Evolutionary conservation across 64 coral and sea anemone species (phyloP).

Genomic region (Dendronephthya gigantea): DNA sequence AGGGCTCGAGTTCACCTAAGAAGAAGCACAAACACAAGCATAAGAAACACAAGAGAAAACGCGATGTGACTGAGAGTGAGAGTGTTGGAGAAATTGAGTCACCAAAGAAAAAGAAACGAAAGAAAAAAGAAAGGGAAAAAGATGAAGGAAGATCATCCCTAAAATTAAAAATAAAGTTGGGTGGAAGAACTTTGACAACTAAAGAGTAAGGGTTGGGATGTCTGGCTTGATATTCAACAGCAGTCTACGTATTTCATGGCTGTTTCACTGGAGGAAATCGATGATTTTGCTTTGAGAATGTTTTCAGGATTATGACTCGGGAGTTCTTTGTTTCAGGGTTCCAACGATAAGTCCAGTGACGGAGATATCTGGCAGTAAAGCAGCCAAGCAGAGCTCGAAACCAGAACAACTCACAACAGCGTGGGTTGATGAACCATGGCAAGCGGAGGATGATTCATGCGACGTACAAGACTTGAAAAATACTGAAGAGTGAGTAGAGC

Average conservation of each 20-base stretch:
- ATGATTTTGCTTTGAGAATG: too few species aligned
- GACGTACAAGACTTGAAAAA: background rate
- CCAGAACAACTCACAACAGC: background rate
- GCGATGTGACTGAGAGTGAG: slow-evolving; percentile 21
- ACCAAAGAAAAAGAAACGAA: slow-evolving; percentile 52
- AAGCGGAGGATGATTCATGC: background rate
- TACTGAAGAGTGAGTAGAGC: background rate
- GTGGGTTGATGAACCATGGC: background rate
- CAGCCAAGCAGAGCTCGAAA: background rate
- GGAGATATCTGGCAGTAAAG: background rate
- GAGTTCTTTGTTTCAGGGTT: background rate
- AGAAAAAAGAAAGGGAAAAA: slow-evolving; percentile 30
- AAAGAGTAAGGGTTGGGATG: slow-evolving; percentile 70
- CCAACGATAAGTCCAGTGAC: slow-evolving; percentile 10
- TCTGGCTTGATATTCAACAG: too few species aligned
- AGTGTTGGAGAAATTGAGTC: background rate
- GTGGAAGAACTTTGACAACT: slow-evolving; percentile 79
- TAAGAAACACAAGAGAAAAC: slow-evolving; percentile 95
- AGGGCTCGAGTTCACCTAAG: slow-evolving; percentile 46
- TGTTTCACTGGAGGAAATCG: too few species aligned
- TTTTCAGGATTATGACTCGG: background rate
- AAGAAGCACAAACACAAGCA: slow-evolving; percentile 99
- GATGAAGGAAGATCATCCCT: slow-evolving; percentile 49
- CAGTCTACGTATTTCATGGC: too few species aligned
- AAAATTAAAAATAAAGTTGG: slow-evolving; percentile 85